These are phyloP conservation scores for Elephantulus edwardii DNA, from an alignment of 2,113 vertebrate genomes.

Conservation along the genomic window DNA sequence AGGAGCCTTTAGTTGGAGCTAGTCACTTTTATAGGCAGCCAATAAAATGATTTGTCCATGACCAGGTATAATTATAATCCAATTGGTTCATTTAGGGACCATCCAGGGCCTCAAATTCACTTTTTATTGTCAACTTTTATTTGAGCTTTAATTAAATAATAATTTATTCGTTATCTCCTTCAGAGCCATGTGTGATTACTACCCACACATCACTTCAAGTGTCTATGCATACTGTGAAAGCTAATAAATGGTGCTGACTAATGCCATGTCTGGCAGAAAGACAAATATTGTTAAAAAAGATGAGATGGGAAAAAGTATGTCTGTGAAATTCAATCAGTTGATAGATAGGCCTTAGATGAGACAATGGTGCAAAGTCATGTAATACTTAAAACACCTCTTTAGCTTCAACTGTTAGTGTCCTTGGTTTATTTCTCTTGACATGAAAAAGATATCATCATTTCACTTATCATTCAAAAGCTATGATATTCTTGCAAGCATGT, in stretches of 20 bases:
- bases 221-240: constrained; percentile 47
- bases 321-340: neutral
- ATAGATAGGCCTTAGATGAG: neutral
- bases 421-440: neutral
- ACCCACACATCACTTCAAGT: constrained; percentile 50
- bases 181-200: constrained; percentile 12
- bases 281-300: constrained; percentile 30
- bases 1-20: constrained; percentile 15
- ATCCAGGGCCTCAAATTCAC: constrained; percentile 5
- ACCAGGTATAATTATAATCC: constrained; percentile 41
- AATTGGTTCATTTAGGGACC: constrained; percentile 45
- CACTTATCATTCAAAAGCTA: too few species aligned
- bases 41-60: constrained; percentile 52
- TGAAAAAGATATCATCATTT: constrained; percentile 27
- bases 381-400: neutral
- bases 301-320: neutral
- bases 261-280: constrained; percentile 21
- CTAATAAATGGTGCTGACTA: constrained; percentile 48
- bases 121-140: constrained; percentile 66
- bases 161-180: constrained; percentile 64
- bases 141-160: constrained; percentile 76
- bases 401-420: neutral
- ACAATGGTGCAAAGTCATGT: neutral
- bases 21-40: constrained; percentile 50
- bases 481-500: neutral